phyloP scores from a whole-genome alignment of 1,140 invertebrate species.

The Camponotus pennsylvanicus region DNA sequence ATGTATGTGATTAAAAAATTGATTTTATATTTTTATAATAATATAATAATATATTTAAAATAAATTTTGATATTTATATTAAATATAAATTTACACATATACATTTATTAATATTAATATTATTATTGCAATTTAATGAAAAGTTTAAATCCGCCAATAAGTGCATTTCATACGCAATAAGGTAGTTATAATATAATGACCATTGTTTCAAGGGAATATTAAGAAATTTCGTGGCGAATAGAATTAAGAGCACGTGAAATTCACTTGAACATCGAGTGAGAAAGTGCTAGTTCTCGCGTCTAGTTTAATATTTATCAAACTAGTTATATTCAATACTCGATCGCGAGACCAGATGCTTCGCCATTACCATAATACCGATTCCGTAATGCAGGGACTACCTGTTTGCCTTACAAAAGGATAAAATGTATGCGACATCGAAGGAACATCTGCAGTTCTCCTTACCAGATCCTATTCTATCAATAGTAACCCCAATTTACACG shows the following conservation, averaged over 20 bases:
- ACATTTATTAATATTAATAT: neutral
- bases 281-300: constrained; percentile 31
- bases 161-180: neutral
- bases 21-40: too few species aligned
- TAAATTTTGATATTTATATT: too few species aligned
- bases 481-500: constrained; percentile 10
- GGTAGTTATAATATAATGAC: neutral
- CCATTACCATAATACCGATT: constrained; percentile 38
- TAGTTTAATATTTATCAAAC: constrained; percentile 53
- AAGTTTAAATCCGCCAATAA: neutral
- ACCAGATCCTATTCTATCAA: constrained; percentile 19
- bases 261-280: constrained; percentile 18
- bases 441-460: constrained; percentile 28
- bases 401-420: constrained; percentile 38
- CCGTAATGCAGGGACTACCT: constrained; percentile 12
- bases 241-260: constrained; percentile 16
- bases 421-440: constrained; percentile 12
- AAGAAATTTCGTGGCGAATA: constrained; percentile 11
- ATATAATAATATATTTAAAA: too few species aligned
- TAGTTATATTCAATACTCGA: constrained; percentile 39
- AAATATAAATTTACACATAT: too few species aligned
- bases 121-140: neutral
- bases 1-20: neutral
- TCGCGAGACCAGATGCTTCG: neutral
- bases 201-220: constrained; percentile 3